These are phyloP conservation scores for Sprattus sprattus DNA, from an alignment of 2,113 vertebrate genomes.

Conservation along the genomic window DNA sequence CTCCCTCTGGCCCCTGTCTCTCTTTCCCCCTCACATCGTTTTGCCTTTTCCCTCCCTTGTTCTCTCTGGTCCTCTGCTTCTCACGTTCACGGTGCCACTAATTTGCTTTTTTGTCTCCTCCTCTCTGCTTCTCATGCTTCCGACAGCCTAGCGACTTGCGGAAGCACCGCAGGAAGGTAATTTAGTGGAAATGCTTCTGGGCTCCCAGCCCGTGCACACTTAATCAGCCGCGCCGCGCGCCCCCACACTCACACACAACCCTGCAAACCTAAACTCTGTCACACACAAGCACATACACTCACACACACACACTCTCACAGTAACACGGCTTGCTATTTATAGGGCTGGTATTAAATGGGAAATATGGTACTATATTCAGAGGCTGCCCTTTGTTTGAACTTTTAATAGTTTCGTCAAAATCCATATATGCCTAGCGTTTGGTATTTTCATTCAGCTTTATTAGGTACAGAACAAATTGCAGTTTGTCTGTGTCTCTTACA, in stretches of 20 bases:
- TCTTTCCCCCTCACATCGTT: background rate
- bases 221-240: background rate
- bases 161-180: slow-evolving; percentile 99
- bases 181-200: slow-evolving; percentile 40
- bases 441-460: background rate
- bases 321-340: background rate
- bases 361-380: background rate
- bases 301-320: background rate
- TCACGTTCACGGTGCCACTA: slow-evolving; percentile 35
- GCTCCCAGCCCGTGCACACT: background rate
- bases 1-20: background rate
- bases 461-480: slow-evolving; percentile 4
- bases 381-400: background rate
- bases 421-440: background rate
- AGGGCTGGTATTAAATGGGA: background rate
- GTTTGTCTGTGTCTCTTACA: background rate
- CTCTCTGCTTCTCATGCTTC: slow-evolving; percentile 73
- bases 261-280: background rate
- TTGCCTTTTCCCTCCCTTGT: background rate
- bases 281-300: background rate
- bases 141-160: slow-evolving; percentile 98
- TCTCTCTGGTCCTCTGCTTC: slow-evolving; percentile 17
- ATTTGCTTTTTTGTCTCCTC: slow-evolving; percentile 46
- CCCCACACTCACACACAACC: background rate
- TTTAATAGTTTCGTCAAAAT: background rate